Percentiles rank a stretch among this genome's conserved stretches.
These are phyloP conservation scores for Asarcornis scutulata DNA, from an alignment of 2,113 vertebrate genomes.

Conservation along the genomic window DNA sequence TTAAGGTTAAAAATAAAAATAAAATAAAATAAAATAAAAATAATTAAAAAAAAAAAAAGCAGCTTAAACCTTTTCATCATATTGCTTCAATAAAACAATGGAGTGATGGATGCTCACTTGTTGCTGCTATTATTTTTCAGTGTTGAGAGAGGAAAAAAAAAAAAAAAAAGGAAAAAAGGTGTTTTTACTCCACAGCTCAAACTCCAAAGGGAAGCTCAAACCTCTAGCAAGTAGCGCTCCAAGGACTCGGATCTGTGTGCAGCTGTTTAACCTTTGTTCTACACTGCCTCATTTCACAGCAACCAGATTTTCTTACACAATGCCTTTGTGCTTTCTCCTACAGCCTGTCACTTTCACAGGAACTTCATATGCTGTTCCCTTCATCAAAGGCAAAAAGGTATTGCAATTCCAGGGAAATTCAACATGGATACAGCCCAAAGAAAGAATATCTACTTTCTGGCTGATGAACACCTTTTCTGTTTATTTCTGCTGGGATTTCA, in stretches of 20 bases:
- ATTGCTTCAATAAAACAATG: not conserved
- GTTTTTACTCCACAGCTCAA: not conserved
- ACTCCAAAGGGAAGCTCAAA: not conserved
- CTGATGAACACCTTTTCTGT: not conserved
- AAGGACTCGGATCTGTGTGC: not conserved
- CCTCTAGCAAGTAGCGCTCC: not conserved
- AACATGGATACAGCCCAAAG: not conserved
- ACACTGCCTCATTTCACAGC: not conserved
- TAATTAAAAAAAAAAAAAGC: not conserved
- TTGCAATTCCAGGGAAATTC: not conserved
- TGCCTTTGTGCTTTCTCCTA: not conserved
- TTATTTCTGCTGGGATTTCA: not conserved
- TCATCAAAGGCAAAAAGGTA: not conserved
- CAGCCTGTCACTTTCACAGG: not conserved
- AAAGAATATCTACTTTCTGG: not conserved
- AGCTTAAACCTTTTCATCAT: not conserved
- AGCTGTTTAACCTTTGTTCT: not conserved
- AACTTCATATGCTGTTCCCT: not conserved
- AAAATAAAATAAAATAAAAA: not conserved
- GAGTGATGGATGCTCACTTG: not conserved
- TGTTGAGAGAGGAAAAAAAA: not conserved
- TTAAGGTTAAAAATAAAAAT: not conserved
- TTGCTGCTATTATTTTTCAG: not conserved
- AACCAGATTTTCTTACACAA: not conserved
- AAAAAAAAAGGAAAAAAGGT: not conserved